phyloP scores from a whole-genome alignment of 1,140 invertebrate species.

The Trissolcus basalis region DNA sequence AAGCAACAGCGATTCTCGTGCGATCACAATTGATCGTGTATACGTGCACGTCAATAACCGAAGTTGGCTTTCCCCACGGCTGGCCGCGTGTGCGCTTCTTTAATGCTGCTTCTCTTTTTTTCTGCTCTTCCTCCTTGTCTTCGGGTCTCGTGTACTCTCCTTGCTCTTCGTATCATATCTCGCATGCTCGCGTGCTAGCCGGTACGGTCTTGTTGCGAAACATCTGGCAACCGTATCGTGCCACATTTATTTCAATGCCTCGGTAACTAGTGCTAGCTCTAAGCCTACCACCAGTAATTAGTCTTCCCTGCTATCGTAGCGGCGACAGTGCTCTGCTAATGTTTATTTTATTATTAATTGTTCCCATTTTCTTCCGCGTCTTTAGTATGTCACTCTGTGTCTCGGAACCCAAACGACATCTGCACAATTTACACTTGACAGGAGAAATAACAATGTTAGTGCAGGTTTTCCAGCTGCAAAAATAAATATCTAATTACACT shows the following conservation, averaged over 20 bases:
- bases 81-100: constrained; percentile 1
- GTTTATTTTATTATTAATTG: constrained; percentile 34
- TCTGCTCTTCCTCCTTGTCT: not conserved
- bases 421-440: no score
- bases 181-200: constrained; percentile 34
- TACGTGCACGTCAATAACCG: constrained; percentile 24
- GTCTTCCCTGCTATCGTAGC: constrained; percentile 6
- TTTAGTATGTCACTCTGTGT: not conserved
- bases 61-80: constrained; percentile 6
- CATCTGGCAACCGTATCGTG: constrained; percentile 51
- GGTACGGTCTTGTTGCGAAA: constrained; percentile 40
- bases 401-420: not conserved
- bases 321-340: constrained; percentile 5
- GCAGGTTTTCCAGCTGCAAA: no score
- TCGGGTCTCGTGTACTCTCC: not conserved
- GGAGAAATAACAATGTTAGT: no score
- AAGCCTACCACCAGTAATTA: constrained; percentile 26
- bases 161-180: constrained; percentile 29
- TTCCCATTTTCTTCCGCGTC: constrained; percentile 1
- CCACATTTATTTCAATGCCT: constrained; percentile 52
- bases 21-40: constrained; percentile 14
- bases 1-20: constrained; percentile 9
- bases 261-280: constrained; percentile 29
- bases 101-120: constrained; percentile 1
- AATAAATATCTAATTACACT: no score